Conservation (phyloP, 2,888 invertebrate genomes). For the Epistrophella euchroma region DNA sequence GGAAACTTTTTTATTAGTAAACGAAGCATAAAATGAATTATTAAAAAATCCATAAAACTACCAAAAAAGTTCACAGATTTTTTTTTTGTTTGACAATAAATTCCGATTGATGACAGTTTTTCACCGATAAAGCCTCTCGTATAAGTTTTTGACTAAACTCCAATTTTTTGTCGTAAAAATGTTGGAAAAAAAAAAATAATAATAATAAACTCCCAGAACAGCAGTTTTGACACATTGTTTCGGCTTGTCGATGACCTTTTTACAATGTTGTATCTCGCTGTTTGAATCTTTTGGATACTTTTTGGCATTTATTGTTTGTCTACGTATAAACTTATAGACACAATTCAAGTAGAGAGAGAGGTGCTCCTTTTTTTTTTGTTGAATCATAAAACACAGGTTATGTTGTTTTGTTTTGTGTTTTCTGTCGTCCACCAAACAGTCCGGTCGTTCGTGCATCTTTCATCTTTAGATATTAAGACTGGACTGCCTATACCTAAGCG, state of each 20-base stretch:
- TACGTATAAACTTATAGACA: background rate
- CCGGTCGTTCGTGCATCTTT: conserved; percentile 1
- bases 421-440: background rate
- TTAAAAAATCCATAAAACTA: conserved; percentile 44
- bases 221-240: conserved; percentile 58
- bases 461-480: conserved; percentile 55
- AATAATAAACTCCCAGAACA: conserved; percentile 49
- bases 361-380: conserved; percentile 55
- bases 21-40: conserved; percentile 22
- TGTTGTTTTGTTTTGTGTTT: conserved; percentile 15
- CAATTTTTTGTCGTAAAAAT: conserved; percentile 16
- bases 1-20: conserved; percentile 9
- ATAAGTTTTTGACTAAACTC: conserved; percentile 45
- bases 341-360: background rate
- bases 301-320: conserved; percentile 61
- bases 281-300: conserved; percentile 53
- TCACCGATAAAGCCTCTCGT: conserved; percentile 1
- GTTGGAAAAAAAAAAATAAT: background rate
- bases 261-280: conserved; percentile 61
- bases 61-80: conserved; percentile 46
- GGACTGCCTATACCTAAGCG: too few relatives aligned
- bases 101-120: conserved; percentile 67
- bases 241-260: conserved; percentile 40
- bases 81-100: conserved; percentile 58
- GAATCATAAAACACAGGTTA: conserved; percentile 72